Base-by-base conservation (phyloP, 2,113 vertebrate genomes). In the Donacobius atricapilla region DNA sequence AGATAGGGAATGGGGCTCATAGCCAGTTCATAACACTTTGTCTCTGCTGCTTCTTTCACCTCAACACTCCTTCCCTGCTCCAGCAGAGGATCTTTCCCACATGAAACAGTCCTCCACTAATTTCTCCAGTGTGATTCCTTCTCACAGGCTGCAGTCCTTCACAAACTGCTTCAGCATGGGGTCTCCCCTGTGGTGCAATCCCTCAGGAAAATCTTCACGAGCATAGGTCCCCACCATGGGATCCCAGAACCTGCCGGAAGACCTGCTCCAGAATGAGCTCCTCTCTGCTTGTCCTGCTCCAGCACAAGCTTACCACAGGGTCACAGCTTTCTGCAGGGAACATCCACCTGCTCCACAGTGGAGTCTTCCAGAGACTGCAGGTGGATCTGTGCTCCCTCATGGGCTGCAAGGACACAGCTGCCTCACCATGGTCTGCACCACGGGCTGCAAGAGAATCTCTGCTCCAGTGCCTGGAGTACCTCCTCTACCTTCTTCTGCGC, bases 121-220 rank as follows among this genome's bases (percentile, higher is more conserved):
- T 45, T 22, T 76, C 54, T 61, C 61, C n/a, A 35, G 17, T 19
- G 31, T 27, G 47, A 61, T 68, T 68, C 25, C 30, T 89, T 54
- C 22, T 15, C 21, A 23, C 15, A 89, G 54, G 30, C 20, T 68
- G 30, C 6, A 47, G 11, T 16, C 47, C 60, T 27, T 48, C 40
- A 27, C 21, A 40, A 54, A 69, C 25, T 31, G 17, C 21, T 61
- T 53, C 61, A 76, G 17, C 4, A 4, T 13, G 7, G 10, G 17
- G n/a, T 47, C 25, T 35, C 1, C 11, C 11, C 27, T 10, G 10
- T 0, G 0, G 9, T 23, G 8, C 35, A 61, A 17, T 42, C 30
- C 25, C 33, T 35, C 47, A 61, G 21, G 40, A 47, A 83, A 51
- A 42, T 5, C 18, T 39, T 24, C 18, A 47, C 33, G 15, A 66